Percentiles rank a stretch among this genome's conserved stretches.
These are phyloP conservation scores for Epizoanthus ramosus DNA, from an alignment of 92 coral and sea anemone genomes.

Conservation along the genomic window DNA sequence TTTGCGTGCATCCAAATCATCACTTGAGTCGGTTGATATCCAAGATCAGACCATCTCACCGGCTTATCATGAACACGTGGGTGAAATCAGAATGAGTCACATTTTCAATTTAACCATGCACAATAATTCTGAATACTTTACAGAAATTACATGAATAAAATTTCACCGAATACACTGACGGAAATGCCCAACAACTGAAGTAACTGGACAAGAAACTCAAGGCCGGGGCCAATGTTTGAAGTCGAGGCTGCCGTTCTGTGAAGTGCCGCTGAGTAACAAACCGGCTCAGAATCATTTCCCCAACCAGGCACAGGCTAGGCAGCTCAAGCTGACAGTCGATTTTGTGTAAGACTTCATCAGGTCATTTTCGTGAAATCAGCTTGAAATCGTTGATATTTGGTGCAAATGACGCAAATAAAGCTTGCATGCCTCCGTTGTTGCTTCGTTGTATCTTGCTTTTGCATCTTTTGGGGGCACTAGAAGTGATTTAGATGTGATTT, in stretches of 20 bases:
- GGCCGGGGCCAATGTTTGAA: constrained; percentile 17
- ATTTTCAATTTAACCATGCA: constrained; percentile 13
- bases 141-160: not conserved
- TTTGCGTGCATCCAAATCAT: constrained; percentile 8
- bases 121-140: not conserved
- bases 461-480: no score
- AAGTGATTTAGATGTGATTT: no score
- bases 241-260: constrained; percentile 28
- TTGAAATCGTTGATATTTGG: no score
- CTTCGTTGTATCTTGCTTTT: no score
- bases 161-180: not conserved
- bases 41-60: not conserved
- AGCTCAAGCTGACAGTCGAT: no score
- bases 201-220: constrained; percentile 27
- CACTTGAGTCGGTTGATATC: constrained; percentile 6
- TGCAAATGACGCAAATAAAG: no score
- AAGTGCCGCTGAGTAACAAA: constrained; percentile 18
- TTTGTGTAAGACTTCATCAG: no score
- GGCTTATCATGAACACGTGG: not conserved
- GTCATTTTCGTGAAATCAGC: no score
- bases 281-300: constrained; percentile 25
- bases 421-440: no score
- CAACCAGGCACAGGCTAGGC: no score
- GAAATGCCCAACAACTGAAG: constrained; percentile 11
- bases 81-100: constrained; percentile 1